Base-by-base conservation (phyloP, 2,113 vertebrate species). In the Sinocyclocheilus rhinocerous region DNA sequence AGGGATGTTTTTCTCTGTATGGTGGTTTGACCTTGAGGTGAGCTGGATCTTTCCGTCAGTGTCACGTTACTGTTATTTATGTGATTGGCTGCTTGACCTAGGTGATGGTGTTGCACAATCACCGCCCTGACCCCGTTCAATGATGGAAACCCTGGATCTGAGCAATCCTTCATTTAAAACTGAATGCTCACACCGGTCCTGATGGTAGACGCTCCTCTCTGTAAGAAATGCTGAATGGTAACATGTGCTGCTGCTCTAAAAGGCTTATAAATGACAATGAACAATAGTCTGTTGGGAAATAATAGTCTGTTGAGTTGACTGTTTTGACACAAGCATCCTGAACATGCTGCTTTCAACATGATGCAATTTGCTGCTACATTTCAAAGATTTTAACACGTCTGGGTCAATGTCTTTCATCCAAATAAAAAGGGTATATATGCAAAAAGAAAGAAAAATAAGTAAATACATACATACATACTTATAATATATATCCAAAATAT, bases 111-210 rank as follows among this genome's bases (percentile, higher is more conserved):
- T 5, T 13, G 24, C 33, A 9, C 22, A 80, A 59, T 73, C 75
- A 24, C 18, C 24, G 42, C 6, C 45, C 70, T 75, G 72, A 48
- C 72, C 72, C 33, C 20, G 36, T 72, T 72, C 69, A 72, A 72
- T 72, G 20, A 70, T 70, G 33, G 18, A 70, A 70, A 70, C 18
- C 67, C 70, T 75, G 70, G 22, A 24, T 75, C 22, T 1, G 1
- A 48, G 57, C 67, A 18, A n/a, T 84, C 16, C 42, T 63, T 84
- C 39, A 48, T 75, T 84, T 45, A 57, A 36, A 75, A 73, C 29
- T 13, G n/a, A 69, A 55, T 26, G 48, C 6, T 9, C 11, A 39
- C 69, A 39, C 33, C 33, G 36, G 4, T 42, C 18, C 36, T 42
- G 69, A 72, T 72, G 16, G 69, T 39, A 39, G 5, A 72, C 1